Evolutionary conservation across 2,888 invertebrate species (phyloP), one percentile per base, ranked within the genome.

Genomic region (Dasypogon diadema): DNA sequence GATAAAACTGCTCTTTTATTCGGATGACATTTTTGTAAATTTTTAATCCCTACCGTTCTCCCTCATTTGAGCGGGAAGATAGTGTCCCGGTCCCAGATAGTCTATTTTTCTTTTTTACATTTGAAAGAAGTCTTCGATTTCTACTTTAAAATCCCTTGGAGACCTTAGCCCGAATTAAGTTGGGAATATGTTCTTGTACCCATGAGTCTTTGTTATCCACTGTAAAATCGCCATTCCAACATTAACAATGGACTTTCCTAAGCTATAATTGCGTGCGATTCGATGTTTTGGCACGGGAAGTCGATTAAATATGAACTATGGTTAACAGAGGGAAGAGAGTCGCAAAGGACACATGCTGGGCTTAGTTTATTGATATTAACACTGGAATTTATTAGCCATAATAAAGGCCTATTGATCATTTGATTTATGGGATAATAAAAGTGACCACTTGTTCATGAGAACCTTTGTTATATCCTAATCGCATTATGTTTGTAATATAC

Each of bases 331-430:
- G 18, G 8, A 5, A 34, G 54, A 30, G 5, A 1, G 5, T 34
- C 56, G 56, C 56, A 51, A 16, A 54, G 70, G 70, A 51, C 70
- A 51, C 70, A 70, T 70, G 70, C 70, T 70, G 70, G 30, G 70
- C 54, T n/a, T 34, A 70, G 70, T 70, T 70, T 70, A 70, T 70
- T 70, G 70, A 70, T 70, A 70, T 70, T 70, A 70, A 70, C 70
- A 30, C 54, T 54, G 30, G 54, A 70, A 70, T 70, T 70, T 70
- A 70, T 70, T 70, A 54, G 70, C 54, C 54, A 54, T 70, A 70
- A 70, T 70, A 70, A 56, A 54, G 30, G 70, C 22, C 70, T 70
- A 70, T 70, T 70, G 70, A 54, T 54, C 51, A 70, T 70, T 70
- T 70, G 70, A 70, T 54, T 70, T 70, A 70, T 54, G 54, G 30